phyloP scores from a whole-genome alignment of 2,113 vertebrate species.

The Struthidea cinerea region DNA sequence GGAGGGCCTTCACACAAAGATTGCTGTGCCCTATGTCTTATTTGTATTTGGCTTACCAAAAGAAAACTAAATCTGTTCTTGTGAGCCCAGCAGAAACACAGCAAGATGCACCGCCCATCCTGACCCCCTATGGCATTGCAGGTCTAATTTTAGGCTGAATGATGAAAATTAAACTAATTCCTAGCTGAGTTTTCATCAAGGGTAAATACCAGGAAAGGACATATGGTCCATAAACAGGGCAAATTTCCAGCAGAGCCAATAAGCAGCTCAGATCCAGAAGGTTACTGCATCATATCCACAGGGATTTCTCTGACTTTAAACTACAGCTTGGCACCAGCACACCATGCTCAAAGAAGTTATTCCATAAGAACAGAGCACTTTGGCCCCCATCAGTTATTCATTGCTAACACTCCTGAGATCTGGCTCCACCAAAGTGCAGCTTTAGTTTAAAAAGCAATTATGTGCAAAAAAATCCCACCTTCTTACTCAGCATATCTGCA shows the following conservation, averaged over 20 bases:
- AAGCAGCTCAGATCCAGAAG: neutral
- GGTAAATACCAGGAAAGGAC: conserved; percentile 9
- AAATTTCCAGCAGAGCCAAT: neutral
- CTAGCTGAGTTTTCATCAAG: conserved; percentile 2
- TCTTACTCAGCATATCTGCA: conserved; percentile 59
- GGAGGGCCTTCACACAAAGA: neutral
- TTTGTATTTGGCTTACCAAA: neutral
- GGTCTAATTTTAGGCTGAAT: conserved; percentile 28
- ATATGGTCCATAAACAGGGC: conserved; percentile 23
- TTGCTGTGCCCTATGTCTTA: neutral
- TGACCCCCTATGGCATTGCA: neutral
- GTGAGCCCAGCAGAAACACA: neutral
- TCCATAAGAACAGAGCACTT: neutral
- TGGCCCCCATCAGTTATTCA: neutral
- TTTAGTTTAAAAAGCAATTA: conserved; percentile 22
- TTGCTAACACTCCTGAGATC: neutral
- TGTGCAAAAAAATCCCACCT: neutral
- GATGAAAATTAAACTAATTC: neutral
- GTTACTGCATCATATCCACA: neutral
- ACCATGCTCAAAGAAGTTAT: neutral
- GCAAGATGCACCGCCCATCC: neutral
- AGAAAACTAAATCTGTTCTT: neutral
- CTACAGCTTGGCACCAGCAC: neutral
- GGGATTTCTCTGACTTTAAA: neutral
- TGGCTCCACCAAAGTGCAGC: neutral